These are phyloP conservation scores for Strix aluco DNA, from an alignment of 2,113 vertebrate species.

Conservation along the genomic window DNA sequence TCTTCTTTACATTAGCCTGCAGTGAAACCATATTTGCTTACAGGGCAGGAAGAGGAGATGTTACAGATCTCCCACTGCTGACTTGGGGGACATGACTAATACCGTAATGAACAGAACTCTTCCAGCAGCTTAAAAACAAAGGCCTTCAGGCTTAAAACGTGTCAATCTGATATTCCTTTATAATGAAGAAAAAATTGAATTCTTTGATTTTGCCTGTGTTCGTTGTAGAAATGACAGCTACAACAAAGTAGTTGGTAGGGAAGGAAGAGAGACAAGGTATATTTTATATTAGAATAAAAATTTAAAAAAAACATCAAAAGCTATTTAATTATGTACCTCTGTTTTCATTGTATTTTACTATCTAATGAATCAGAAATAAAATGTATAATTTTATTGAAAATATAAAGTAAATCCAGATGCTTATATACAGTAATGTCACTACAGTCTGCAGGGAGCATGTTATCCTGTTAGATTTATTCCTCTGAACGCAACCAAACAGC, in stretches of 20 bases:
- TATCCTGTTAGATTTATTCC: neutral
- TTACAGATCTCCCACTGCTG: neutral
- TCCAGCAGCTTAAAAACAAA: neutral
- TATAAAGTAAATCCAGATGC: neutral
- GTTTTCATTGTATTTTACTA: neutral
- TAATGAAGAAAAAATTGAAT: neutral
- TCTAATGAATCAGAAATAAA: neutral
- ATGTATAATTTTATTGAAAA: neutral
- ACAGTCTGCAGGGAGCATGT: neutral
- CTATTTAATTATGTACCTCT: neutral
- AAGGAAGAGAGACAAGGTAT: neutral
- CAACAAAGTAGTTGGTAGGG: neutral
- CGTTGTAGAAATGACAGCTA: neutral
- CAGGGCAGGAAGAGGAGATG: neutral
- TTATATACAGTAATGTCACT: neutral
- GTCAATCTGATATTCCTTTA: neutral
- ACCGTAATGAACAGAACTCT: neutral
- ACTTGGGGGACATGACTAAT: neutral
- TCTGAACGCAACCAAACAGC: neutral
- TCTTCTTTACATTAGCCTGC: neutral
- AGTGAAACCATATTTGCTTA: neutral
- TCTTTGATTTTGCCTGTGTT: neutral
- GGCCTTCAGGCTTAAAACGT: neutral
- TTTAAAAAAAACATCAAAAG: neutral
- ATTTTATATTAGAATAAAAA: neutral